These are phyloP conservation scores for Epizoanthus illoricatus DNA, from an alignment of 92 coral and sea anemone species.

Conservation along the genomic window DNA sequence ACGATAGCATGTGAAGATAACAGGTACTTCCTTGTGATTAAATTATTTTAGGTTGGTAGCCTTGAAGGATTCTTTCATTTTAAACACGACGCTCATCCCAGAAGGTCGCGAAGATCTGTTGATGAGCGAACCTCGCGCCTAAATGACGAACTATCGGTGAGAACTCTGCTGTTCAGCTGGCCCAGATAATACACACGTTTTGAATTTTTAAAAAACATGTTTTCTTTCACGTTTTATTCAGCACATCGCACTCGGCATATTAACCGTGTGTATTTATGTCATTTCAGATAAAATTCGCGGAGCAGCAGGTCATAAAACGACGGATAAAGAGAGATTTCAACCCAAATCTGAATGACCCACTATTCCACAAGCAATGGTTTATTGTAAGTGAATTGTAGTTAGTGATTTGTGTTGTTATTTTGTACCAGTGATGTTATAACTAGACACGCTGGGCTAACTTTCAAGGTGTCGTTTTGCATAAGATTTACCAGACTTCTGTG, in stretches of 20 bases:
- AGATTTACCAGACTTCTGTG: not conserved
- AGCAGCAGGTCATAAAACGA: constrained; percentile 85
- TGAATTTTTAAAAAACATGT: constrained; percentile 4
- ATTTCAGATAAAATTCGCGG: constrained; percentile 88
- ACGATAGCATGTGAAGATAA: not conserved
- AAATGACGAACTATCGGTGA: constrained; percentile 50
- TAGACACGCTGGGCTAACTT: not conserved
- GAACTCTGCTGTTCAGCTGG: not conserved
- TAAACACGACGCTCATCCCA: constrained; percentile 80
- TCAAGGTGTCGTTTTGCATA: not conserved
- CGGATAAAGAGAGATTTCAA: constrained; percentile 73
- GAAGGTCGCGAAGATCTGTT: constrained; percentile 74
- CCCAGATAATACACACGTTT: not conserved
- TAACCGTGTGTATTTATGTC: not conserved
- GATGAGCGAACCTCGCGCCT: constrained; percentile 61
- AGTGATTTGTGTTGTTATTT: not conserved
- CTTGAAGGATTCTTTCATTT: constrained; percentile 82
- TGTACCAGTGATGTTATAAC: too few species aligned
- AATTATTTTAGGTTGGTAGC: constrained; percentile 73
- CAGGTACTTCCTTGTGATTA: not conserved
- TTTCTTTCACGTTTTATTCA: not conserved
- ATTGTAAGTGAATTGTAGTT: constrained; percentile 60
- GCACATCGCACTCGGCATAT: not conserved
- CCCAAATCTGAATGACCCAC: constrained; percentile 63
- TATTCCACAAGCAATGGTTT: constrained; percentile 82